These are phyloP conservation scores for Tenualosa ilisha DNA, from an alignment of 2,797 vertebrate genomes.

Conservation along the genomic window DNA sequence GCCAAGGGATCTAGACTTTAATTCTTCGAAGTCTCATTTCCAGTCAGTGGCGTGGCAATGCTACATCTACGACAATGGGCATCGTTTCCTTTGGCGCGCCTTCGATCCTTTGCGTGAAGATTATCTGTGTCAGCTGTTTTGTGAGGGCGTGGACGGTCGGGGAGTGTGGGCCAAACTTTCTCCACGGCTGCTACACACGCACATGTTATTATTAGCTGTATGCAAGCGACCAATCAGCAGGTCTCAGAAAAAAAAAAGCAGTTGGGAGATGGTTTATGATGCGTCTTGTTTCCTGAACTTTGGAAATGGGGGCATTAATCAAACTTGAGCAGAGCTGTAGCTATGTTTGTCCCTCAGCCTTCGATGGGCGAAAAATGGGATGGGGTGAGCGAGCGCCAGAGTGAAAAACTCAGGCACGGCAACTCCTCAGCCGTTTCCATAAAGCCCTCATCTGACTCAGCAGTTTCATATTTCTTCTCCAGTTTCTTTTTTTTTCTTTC, in stretches of 20 bases:
- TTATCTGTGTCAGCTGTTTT: neutral
- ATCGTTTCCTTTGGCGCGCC: neutral
- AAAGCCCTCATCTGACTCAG: constrained; percentile 5
- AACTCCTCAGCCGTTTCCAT: neutral
- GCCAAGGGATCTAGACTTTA: no score
- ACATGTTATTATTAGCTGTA: neutral
- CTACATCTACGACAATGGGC: neutral
- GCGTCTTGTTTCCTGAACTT: constrained; percentile 2
- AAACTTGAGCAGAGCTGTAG: constrained; percentile 44
- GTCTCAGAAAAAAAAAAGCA: neutral
- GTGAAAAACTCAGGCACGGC: neutral
- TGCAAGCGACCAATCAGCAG: neutral
- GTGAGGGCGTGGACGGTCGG: neutral
- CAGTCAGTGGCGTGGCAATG: no score
- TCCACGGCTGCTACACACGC: neutral
- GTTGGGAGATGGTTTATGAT: neutral
- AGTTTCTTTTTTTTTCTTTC: neutral
- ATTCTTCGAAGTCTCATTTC: no score
- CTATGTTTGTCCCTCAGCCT: neutral
- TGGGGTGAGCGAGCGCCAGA: neutral
- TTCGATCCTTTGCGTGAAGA: neutral
- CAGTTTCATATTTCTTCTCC: neutral
- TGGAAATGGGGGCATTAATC: neutral
- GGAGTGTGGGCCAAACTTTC: neutral
- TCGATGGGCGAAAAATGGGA: no score